Evolutionary conservation across 2,113 vertebrate species (phyloP), one percentile per base, ranked within the genome.

Genomic region (Pollimyrus isidori): DNA sequence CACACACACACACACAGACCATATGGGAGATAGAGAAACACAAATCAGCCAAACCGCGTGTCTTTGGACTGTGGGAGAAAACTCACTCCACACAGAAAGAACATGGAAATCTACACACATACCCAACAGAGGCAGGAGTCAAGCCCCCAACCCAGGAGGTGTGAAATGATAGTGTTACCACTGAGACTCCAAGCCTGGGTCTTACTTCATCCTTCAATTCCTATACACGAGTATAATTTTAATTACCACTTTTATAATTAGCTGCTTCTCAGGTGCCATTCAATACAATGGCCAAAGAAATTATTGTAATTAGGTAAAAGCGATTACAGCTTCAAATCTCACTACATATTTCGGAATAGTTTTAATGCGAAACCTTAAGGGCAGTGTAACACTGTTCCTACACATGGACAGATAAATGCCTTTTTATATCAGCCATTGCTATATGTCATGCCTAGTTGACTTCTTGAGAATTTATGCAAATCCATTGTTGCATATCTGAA

Each of bases 191-290:
- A 26, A 23, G 49, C 13, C n/a, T 13, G 11, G n/a, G 50, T 53
- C 50, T 53, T 39, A 56, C 85, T 53, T 53, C 15, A 53, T 45
- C 53, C 87, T 30, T 35, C 9, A 62, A 58, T 65, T 65, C 21
- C 21, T 87, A 30, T 46, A 17, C 85, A 89, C 30, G 46, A 39
- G 56, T 87, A 10, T 39, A n/a, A 73, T 89, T 73, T 73, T 65
- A 90, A 90, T 56, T 73, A 80, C 50, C 26, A 80, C 35, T 49
- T 87, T 90, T 76, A 53, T 50, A 53, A 73, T 80, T 52, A n/a
- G 58, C 58, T 87, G 85, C 58, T 90, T 86, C 50, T 86, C 89
- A 90, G 87, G 87, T 90, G 58, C 53, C 17, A 87, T 90, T 39
- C 23, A 86, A 49, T 91, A 87, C 50, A 87, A 65, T n/a, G 53